Conservation (phyloP, 2,113 vertebrate genomes). For the Casuarius casuarius region DNA sequence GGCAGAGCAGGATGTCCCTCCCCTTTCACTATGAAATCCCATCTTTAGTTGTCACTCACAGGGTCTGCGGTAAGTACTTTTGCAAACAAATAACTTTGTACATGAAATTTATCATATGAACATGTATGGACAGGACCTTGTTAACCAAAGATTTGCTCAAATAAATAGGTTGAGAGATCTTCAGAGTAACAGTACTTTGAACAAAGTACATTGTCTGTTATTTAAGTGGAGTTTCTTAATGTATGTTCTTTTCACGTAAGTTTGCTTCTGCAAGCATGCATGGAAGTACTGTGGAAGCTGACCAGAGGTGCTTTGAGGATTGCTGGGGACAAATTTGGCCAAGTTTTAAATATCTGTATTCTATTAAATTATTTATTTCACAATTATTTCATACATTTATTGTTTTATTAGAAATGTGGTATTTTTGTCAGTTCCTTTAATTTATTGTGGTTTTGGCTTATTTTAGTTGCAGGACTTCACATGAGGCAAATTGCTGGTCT, state of each 20-base stretch:
- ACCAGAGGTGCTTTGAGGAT: not conserved
- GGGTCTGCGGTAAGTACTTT: not conserved
- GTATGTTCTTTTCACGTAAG: not conserved
- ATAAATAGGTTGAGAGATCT: not conserved
- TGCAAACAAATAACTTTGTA: not conserved
- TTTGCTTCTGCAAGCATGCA: not conserved
- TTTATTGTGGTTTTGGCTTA: not conserved
- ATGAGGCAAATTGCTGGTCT: constrained; percentile 89
- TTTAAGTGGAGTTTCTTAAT: not conserved
- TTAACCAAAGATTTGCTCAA: not conserved
- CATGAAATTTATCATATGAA: not conserved
- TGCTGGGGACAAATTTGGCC: not conserved
- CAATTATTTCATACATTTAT: not conserved
- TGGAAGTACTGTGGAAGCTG: not conserved
- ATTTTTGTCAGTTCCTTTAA: not conserved
- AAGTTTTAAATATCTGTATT: not conserved
- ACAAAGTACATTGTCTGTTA: not conserved
- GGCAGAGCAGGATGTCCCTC: not conserved
- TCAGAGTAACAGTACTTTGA: not conserved
- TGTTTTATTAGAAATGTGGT: not conserved
- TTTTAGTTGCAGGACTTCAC: constrained; percentile 85
- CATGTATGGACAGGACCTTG: fast-evolving
- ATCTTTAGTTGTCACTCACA: not conserved
- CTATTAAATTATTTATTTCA: not conserved
- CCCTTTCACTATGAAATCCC: not conserved